Percentiles rank a stretch among this genome's conserved stretches.
phyloP scores from a whole-genome alignment of 1,140 invertebrate genomes.

The Atta texana region DNA sequence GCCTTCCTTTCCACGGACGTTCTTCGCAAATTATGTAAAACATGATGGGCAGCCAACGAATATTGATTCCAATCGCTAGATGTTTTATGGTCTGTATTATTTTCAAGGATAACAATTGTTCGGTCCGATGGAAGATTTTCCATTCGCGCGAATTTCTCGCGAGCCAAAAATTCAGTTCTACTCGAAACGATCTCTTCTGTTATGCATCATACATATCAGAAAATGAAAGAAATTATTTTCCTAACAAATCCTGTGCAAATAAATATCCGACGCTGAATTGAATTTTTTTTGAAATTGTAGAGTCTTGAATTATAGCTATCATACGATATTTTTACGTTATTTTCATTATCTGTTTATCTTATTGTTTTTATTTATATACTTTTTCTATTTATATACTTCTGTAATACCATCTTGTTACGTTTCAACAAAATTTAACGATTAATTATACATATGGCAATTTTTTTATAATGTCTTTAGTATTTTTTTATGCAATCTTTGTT shows the following conservation, averaged over 20 bases:
- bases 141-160: neutral
- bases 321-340: neutral
- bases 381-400: neutral
- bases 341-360: neutral
- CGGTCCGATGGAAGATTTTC: neutral
- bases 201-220: neutral
- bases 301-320: neutral
- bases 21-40: conserved; percentile 51
- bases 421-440: neutral
- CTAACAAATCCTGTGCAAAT: conserved; percentile 29
- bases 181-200: neutral
- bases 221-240: conserved; percentile 34
- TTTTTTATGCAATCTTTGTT: neutral
- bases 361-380: neutral
- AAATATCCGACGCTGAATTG: conserved; percentile 11
- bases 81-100: conserved; percentile 49
- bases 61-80: conserved; percentile 46
- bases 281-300: neutral
- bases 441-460: neutral
- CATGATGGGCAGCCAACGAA: conserved; percentile 15
- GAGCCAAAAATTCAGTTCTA: conserved; percentile 6
- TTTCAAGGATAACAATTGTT: conserved; percentile 9
- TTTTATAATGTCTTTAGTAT: neutral
- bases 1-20: neutral
- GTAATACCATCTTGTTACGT: neutral